Percentiles rank a stretch among this genome's conserved stretches.
These are phyloP conservation scores for Panulirus ornatus DNA, from an alignment of 1,140 invertebrate genomes.

Conservation along the genomic window DNA sequence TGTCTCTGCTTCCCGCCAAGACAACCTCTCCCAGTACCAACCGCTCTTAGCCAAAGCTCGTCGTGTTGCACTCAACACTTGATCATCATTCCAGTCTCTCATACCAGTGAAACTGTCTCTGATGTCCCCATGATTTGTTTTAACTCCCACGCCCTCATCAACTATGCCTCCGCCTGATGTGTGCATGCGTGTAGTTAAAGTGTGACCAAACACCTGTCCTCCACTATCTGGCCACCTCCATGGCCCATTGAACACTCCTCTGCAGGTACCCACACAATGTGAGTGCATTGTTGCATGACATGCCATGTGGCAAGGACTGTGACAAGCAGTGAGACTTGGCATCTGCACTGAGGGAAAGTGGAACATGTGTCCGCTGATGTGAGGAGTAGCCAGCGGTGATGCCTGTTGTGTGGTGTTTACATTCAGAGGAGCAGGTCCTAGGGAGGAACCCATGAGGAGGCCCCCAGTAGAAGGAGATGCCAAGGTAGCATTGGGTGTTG, in stretches of 20 bases:
- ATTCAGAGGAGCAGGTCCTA: background rate
- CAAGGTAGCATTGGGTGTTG: background rate
- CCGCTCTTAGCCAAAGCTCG: constrained; percentile 40
- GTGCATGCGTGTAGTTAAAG: constrained; percentile 56
- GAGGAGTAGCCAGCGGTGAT: constrained; percentile 53
- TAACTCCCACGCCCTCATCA: constrained; percentile 32
- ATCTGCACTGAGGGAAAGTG: constrained; percentile 45
- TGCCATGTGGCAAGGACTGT: constrained; percentile 18
- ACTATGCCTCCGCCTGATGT: constrained; percentile 64
- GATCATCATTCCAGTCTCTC: constrained; percentile 27
- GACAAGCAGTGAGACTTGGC: background rate
- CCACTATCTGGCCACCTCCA: constrained; percentile 69
- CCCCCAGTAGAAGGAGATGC: constrained; percentile 7
- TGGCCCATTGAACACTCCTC: background rate
- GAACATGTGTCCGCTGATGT: constrained; percentile 65
- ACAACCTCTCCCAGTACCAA: constrained; percentile 71
- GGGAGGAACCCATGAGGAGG: constrained; percentile 30
- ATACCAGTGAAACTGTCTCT: background rate
- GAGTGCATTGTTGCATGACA: constrained; percentile 29
- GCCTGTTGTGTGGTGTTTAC: constrained; percentile 1
- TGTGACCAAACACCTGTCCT: constrained; percentile 3
- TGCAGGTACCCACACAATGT: constrained; percentile 21
- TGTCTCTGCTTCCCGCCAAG: constrained; percentile 72
- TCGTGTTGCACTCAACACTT: constrained; percentile 30
- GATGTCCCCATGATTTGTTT: background rate